A percentile compares a stretch with the other conserved stretches of the same genome.
Conservation (phyloP, 64 coral and sea anemone species). For the Porites australiensis region DNA sequence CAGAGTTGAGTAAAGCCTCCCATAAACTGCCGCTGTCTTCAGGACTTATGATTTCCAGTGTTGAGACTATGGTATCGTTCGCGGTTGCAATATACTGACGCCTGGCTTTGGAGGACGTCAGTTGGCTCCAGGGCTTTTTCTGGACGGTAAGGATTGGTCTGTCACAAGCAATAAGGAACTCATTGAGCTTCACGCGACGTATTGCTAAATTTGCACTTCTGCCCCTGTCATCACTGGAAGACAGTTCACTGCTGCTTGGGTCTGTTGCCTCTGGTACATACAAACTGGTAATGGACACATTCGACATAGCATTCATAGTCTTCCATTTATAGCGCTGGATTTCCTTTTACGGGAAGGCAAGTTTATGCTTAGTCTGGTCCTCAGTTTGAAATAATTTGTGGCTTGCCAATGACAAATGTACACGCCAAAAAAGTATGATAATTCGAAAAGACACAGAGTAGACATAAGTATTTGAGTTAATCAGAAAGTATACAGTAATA, state of each 20-base stretch:
- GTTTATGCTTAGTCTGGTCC: neutral
- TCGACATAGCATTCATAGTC: neutral
- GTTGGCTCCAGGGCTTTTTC: constrained; percentile 39
- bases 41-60: constrained; percentile 20
- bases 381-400: neutral
- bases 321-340: neutral
- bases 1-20: constrained; percentile 34
- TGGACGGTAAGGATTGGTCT: neutral
- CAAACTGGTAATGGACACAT: constrained; percentile 19
- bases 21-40: constrained; percentile 1
- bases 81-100: constrained; percentile 9
- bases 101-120: constrained; percentile 9
- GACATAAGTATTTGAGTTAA: neutral
- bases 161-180: constrained; percentile 35
- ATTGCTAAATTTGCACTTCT: neutral
- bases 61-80: neutral
- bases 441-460: neutral
- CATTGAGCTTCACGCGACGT: constrained; percentile 23
- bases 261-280: constrained; percentile 11
- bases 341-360: neutral
- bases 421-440: neutral
- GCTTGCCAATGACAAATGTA: neutral
- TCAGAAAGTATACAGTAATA: neutral
- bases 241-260: constrained; percentile 25
- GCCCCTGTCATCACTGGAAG: neutral